Percentiles rank a stretch among this genome's conserved stretches.
Conservation (phyloP, 92 coral and sea anemone species). For the Muricea muricata region DNA sequence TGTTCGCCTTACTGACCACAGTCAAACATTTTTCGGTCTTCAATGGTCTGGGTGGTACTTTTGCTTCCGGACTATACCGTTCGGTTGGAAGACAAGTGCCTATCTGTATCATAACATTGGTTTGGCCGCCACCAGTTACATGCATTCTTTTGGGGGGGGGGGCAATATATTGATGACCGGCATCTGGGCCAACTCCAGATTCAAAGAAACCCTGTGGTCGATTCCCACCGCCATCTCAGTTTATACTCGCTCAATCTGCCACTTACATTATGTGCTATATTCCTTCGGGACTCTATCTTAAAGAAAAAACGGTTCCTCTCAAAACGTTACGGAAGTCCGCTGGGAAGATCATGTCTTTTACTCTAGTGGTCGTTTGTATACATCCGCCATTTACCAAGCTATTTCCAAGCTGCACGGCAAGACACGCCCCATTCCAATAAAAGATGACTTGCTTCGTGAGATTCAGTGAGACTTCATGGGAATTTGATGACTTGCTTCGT, state of each 20-base stretch:
- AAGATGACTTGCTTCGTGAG: slow-evolving; percentile 14
- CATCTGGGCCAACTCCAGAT: slow-evolving; percentile 56
- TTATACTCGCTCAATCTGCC: slow-evolving; percentile 31
- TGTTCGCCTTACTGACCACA: background rate
- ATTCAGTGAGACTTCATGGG: too few relatives aligned
- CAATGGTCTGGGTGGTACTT: slow-evolving; percentile 59
- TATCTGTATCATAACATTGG: slow-evolving; percentile 53
- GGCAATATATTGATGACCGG: slow-evolving; percentile 66
- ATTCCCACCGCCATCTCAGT: background rate
- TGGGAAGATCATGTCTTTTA: slow-evolving; percentile 34
- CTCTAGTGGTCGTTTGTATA: slow-evolving; percentile 42
- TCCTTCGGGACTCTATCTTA: slow-evolving; percentile 15
- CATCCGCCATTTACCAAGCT: slow-evolving; percentile 41
- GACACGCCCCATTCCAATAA: slow-evolving; percentile 16
- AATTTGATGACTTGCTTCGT: slow-evolving; percentile 1
- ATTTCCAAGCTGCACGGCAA: slow-evolving; percentile 28
- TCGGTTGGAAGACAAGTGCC: slow-evolving; percentile 65
- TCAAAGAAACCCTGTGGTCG: background rate
- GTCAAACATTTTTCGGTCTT: slow-evolving; percentile 25
- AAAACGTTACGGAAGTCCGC: slow-evolving; percentile 42
- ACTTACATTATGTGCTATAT: slow-evolving; percentile 29
- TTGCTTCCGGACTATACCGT: slow-evolving; percentile 35
- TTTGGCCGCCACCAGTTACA: slow-evolving; percentile 49
- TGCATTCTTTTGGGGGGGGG: slow-evolving; percentile 39
- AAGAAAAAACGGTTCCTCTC: background rate